These are phyloP conservation scores for Ameiurus melas DNA, from an alignment of 2,113 vertebrate species.

Conservation along the genomic window DNA sequence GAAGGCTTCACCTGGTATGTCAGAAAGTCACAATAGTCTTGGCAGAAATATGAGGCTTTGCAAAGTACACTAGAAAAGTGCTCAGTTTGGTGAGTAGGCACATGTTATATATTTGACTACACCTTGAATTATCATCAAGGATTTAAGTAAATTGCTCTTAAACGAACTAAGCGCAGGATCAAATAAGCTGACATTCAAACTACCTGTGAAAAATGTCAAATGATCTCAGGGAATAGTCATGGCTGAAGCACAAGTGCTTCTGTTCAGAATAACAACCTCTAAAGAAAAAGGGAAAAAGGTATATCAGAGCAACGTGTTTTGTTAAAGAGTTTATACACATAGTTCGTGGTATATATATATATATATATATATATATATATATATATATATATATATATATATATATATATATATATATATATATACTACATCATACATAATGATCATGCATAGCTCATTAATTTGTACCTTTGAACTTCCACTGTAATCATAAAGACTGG, in stretches of 20 bases:
- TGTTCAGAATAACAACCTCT: slow-evolving; percentile 14
- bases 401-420: too few relatives aligned
- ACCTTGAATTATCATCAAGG: slow-evolving; percentile 45
- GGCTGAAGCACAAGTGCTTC: slow-evolving; percentile 17
- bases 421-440: not conserved
- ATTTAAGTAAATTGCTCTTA: slow-evolving; percentile 4
- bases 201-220: slow-evolving; percentile 27
- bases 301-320: not conserved
- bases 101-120: slow-evolving; percentile 30
- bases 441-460: not conserved
- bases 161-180: not conserved
- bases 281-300: not conserved
- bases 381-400: too few relatives aligned
- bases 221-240: slow-evolving; percentile 20
- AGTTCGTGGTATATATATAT: too few relatives aligned
- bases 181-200: slow-evolving; percentile 5
- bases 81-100: slow-evolving; percentile 7
- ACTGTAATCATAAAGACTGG: not conserved
- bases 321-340: too few relatives aligned
- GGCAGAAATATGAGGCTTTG: slow-evolving; percentile 32
- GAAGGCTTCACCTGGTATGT: slow-evolving; percentile 4
- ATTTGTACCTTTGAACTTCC: not conserved
- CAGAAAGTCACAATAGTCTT: slow-evolving; percentile 24
- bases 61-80: slow-evolving; percentile 13
- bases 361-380: too few relatives aligned